Evolutionary conservation across 1,140 invertebrate species (phyloP).

Genomic region (Lordiphosa stackelbergi): DNA sequence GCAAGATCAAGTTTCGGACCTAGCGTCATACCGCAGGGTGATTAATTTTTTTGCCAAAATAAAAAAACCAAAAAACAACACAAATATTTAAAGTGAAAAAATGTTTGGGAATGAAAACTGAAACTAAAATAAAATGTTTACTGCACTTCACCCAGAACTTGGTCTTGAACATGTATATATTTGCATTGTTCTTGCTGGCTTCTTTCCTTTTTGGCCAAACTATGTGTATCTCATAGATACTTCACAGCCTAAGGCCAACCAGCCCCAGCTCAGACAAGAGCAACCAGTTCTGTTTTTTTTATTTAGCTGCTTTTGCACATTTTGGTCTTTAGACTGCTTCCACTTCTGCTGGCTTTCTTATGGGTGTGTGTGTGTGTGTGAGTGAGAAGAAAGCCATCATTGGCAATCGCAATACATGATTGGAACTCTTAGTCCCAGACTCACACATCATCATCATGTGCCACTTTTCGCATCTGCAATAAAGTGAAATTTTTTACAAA

Average conservation of each 20-base stretch:
- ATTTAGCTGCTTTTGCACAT: conserved; percentile 62
- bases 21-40: conserved; percentile 53
- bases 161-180: background rate
- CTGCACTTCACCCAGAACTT: conserved; percentile 11
- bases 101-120: too few species aligned
- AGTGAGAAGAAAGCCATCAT: conserved; percentile 63
- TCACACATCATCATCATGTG: conserved; percentile 51
- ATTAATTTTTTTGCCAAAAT: conserved; percentile 31
- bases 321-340: conserved; percentile 29
- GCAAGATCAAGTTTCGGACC: conserved; percentile 66
- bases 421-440: conserved; percentile 43
- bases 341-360: conserved; percentile 2
- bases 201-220: conserved; percentile 9
- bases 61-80: conserved; percentile 6
- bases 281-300: conserved; percentile 63
- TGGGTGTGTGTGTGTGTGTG: conserved; percentile 9
- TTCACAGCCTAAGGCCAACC: conserved; percentile 3
- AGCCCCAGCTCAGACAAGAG: conserved; percentile 1
- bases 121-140: too few species aligned
- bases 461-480: conserved; percentile 67
- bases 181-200: conserved; percentile 3
- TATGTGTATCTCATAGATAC: conserved; percentile 53
- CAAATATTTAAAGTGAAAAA: conserved; percentile 26
- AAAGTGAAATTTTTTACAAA: conserved; percentile 65
- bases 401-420: conserved; percentile 69